Evolutionary conservation across 2,113 vertebrate genomes (phyloP), one percentile per base, ranked within the genome.

Genomic region (Channa argus): DNA sequence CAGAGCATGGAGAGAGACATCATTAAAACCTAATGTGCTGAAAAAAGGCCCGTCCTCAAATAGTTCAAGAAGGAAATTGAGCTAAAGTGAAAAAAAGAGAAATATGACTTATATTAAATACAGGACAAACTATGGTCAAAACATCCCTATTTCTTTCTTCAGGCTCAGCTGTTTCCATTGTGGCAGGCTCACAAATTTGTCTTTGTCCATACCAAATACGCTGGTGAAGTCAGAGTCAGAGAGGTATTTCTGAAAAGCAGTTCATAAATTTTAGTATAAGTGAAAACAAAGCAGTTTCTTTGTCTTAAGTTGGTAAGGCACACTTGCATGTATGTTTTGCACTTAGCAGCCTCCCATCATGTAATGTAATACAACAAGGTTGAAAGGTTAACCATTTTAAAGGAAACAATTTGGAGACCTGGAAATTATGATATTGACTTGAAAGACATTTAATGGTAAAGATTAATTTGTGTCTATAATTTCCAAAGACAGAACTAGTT

Each of bases 131-230:
- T 8, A 5, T 51, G 2, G 55, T 94, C 83, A 97, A 87, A 97
- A 97, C 79, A 97, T 80, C 14, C 94, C 94, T 11, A 85, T 94
- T 15, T 91, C 86, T 89, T 97, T 97, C 92, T 97, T 97, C 63
- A 96, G 12, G 7, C 87, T 94, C 52, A 95, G 83, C 82, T 96
- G 94, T 79, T 94, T 97, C 96, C 96, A 97, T 43, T 68, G 86
- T 0, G 96, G 96, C 50, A 97, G 70, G 37, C 68, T 55, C 36
- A 8, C 72, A 79, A 95, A 97, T 10, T 94, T 60, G 2, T 91
- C 95, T 84, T 95, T 95, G 53, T 86, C 87, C 56, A 96, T 90
- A 51, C 94, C 94, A 79, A 97, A 95, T 2, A 95, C 34, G 4
- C 12, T 6, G 38, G 41, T 24, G 85, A 97, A 97, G 82, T 96